Conservation (phyloP, 2,888 invertebrate genomes). For the Cheilosia scutellata region DNA sequence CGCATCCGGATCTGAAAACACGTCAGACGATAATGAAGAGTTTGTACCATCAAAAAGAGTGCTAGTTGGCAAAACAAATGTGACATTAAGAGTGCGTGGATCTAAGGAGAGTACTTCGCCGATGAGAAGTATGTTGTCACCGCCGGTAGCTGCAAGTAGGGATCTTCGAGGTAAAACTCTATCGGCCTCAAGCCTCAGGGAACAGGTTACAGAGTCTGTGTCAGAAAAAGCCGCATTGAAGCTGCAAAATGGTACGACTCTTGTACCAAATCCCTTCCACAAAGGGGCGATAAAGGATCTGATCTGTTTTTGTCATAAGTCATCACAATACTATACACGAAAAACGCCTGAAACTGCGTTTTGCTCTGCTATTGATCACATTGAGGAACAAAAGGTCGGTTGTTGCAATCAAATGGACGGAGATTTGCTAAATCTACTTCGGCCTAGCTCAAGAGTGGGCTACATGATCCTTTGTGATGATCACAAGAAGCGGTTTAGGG, state of each 20-base stretch:
- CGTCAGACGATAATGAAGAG: conserved; percentile 83
- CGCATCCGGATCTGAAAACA: conserved; percentile 81
- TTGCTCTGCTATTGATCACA: conserved; percentile 91
- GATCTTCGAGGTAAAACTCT: conserved; percentile 52
- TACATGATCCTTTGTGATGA: conserved; percentile 92
- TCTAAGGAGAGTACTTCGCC: conserved; percentile 77
- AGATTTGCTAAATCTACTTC: conserved; percentile 86
- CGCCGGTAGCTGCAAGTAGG: conserved; percentile 33
- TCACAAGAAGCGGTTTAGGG: conserved; percentile 90
- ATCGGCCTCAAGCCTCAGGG: conserved; percentile 35
- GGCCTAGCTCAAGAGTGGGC: conserved; percentile 90
- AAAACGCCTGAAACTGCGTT: conserved; percentile 84
- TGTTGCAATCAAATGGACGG: conserved; percentile 89
- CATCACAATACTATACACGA: conserved; percentile 85
- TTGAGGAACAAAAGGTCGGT: conserved; percentile 90
- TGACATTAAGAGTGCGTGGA: conserved; percentile 81
- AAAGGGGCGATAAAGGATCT: conserved; percentile 70
- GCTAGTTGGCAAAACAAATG: conserved; percentile 82
- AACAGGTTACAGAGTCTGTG: conserved; percentile 57
- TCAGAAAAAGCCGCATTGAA: conserved; percentile 41
- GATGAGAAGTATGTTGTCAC: conserved; percentile 22
- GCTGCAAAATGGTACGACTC: conserved; percentile 44
- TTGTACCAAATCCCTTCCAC: conserved; percentile 68
- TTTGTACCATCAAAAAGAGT: conserved; percentile 82
- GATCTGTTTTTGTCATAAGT: conserved; percentile 85